Percentiles rank a stretch among this genome's conserved stretches.
Evolutionary conservation across 1,140 invertebrate species (phyloP).

Genomic region (Ericerus pela): DNA sequence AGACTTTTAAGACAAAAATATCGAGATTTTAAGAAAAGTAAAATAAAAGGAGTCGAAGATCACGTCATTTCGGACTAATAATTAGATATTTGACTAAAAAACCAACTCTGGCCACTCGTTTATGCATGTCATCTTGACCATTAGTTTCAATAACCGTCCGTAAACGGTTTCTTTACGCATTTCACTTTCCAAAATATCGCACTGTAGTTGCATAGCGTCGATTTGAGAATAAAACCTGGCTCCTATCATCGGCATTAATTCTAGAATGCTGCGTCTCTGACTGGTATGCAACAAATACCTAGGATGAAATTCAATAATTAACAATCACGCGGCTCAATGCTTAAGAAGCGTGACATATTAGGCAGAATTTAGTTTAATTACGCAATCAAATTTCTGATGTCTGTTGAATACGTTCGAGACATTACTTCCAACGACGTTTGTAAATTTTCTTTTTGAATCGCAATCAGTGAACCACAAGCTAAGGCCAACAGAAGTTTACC

Average conservation of each 20-base stretch:
- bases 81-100: constrained; percentile 10
- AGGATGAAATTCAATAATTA: too few species aligned
- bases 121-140: constrained; percentile 79
- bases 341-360: too few species aligned
- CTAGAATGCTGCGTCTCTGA: constrained; percentile 66
- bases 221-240: constrained; percentile 80
- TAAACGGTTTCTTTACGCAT: constrained; percentile 88
- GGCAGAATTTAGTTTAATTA: too few species aligned
- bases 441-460: constrained; percentile 69
- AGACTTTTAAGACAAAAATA: too few species aligned
- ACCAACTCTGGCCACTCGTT: constrained; percentile 86
- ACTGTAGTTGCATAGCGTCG: constrained; percentile 70
- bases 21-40: background rate
- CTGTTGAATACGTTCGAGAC: constrained; percentile 71
- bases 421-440: constrained; percentile 78
- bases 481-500: constrained; percentile 83
- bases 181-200: constrained; percentile 80
- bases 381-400: constrained; percentile 88
- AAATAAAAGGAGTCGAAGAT: background rate
- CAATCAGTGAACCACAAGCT: constrained; percentile 76
- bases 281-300: constrained; percentile 65
- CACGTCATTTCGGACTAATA: background rate
- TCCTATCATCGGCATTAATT: constrained; percentile 98
- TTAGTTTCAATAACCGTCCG: constrained; percentile 72
- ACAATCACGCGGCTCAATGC: too few species aligned